Evolutionary conservation across 2,113 vertebrate genomes (phyloP).

Genomic region (Chaetops frenatus): DNA sequence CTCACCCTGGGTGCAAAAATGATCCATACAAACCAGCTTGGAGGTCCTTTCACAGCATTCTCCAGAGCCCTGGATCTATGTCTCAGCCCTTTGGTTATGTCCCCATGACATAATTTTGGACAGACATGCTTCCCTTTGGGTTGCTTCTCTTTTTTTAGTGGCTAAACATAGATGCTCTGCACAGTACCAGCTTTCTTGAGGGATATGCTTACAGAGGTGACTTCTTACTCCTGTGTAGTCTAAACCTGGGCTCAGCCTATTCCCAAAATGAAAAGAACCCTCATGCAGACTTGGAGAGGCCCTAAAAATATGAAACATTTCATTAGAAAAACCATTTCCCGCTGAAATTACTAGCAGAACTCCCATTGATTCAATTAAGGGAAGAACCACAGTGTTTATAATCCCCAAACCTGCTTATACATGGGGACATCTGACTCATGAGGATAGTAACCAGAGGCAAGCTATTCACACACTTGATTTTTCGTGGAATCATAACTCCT

Average conservation of each 20-base stretch:
- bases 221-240: background rate
- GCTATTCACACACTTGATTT: background rate
- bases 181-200: background rate
- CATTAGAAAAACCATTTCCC: background rate
- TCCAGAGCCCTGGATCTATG: background rate
- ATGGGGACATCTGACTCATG: background rate
- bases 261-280: background rate
- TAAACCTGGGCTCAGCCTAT: background rate
- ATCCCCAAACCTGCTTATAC: background rate
- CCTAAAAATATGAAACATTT: background rate
- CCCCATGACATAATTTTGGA: background rate
- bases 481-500: background rate
- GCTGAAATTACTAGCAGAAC: background rate
- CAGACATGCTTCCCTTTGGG: background rate
- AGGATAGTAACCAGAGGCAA: background rate
- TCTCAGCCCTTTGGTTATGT: background rate
- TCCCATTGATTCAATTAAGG: background rate
- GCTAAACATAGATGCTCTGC: background rate
- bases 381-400: background rate
- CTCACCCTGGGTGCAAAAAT: background rate
- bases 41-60: background rate
- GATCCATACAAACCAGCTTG: accelerated
- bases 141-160: background rate
- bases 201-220: background rate
- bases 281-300: background rate